Percentiles rank a stretch among this genome's conserved stretches.
Conservation (phyloP, 2,888 invertebrate species). For the Pegoplata infirma region DNA sequence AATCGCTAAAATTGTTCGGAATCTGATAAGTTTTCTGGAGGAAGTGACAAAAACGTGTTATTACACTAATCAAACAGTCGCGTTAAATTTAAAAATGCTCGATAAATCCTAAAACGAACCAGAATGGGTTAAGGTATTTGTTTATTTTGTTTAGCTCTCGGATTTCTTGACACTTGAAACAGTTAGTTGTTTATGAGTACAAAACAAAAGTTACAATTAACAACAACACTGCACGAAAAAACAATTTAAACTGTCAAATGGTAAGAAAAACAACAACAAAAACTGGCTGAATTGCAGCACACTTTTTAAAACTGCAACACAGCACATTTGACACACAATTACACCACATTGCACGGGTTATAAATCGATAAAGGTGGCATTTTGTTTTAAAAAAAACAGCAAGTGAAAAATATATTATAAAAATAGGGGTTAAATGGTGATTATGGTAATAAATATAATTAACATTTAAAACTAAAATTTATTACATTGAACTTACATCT, state of each 20-base stretch:
- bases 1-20: no score
- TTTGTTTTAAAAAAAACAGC: not conserved
- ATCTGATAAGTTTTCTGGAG: no score
- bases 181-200: not conserved
- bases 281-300: not conserved
- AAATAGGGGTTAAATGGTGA: not conserved
- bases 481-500: conserved; percentile 73
- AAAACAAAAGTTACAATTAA: conserved; percentile 1
- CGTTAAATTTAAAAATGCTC: no score
- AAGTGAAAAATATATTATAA: conserved; percentile 3
- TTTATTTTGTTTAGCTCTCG: not conserved
- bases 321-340: not conserved
- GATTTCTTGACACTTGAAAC: conserved; percentile 15
- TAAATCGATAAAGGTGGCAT: conserved; percentile 26
- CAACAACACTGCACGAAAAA: conserved; percentile 9
- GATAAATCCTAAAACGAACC: no score
- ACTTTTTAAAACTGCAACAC: not conserved
- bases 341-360: not conserved
- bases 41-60: no score
- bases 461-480: conserved; percentile 5
- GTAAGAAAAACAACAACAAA: not conserved
- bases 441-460: conserved; percentile 2
- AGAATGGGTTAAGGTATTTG: no score
- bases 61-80: no score
- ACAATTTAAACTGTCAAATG: conserved; percentile 2